Evolutionary conservation across 2,888 invertebrate genomes (phyloP).

Genomic region (Cerastoderma edule): DNA sequence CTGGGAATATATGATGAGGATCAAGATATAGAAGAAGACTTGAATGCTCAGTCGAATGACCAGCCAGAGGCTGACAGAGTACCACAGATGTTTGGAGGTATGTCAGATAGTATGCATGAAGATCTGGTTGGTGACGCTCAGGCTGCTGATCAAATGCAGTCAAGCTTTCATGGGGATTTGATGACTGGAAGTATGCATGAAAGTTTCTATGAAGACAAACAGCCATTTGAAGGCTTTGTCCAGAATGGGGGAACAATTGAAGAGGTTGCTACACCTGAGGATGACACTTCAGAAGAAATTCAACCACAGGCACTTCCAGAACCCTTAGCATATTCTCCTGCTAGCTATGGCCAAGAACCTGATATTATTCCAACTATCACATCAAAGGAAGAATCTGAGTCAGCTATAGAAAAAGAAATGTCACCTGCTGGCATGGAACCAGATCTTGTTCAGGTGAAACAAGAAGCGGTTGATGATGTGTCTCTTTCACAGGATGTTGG

Average conservation of each 20-base stretch:
- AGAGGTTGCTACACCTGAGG: constrained; percentile 57
- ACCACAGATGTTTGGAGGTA: constrained; percentile 55
- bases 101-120: constrained; percentile 58
- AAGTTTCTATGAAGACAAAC: constrained; percentile 50
- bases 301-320: constrained; percentile 77
- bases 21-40: constrained; percentile 50
- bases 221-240: constrained; percentile 38
- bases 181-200: constrained; percentile 58
- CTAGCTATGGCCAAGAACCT: constrained; percentile 65
- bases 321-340: constrained; percentile 69
- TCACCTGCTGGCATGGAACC: constrained; percentile 43
- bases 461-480: constrained; percentile 36
- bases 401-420: constrained; percentile 28
- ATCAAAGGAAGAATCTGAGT: constrained; percentile 44
- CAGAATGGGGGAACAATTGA: constrained; percentile 48
- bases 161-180: constrained; percentile 48
- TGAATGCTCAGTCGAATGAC: constrained; percentile 44
- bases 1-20: constrained; percentile 78
- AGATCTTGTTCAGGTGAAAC: constrained; percentile 52
- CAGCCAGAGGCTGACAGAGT: constrained; percentile 44
- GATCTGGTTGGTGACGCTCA: constrained; percentile 41
- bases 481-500: constrained; percentile 36
- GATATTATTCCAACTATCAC: constrained; percentile 62
- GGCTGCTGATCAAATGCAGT: constrained; percentile 44
- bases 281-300: constrained; percentile 69